phyloP scores from a whole-genome alignment of 2,113 vertebrate species.

The Paradisaea rubra region DNA sequence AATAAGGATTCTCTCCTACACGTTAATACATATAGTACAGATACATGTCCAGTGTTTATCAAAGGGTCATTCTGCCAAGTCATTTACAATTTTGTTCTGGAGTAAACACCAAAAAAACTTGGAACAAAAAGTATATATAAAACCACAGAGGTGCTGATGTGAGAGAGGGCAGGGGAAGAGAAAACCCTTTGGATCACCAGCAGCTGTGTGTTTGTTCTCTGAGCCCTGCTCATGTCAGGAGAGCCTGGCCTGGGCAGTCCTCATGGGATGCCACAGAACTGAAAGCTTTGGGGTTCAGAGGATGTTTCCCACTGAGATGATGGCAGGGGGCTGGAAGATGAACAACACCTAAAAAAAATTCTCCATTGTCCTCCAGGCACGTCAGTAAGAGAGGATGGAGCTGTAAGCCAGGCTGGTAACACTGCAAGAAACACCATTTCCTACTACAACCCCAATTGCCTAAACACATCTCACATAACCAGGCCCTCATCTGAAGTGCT shows the following conservation, averaged over 20 bases:
- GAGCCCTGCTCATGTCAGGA: background rate
- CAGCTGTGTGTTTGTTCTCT: background rate
- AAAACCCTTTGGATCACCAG: background rate
- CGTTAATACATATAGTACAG: slow-evolving; percentile 70
- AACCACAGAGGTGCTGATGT: slow-evolving; percentile 53
- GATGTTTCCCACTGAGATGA: background rate
- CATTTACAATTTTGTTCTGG: slow-evolving; percentile 48
- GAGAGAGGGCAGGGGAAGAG: background rate
- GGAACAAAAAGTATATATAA: slow-evolving; percentile 24
- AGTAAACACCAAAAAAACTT: slow-evolving; percentile 38
- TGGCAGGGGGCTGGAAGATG: background rate
- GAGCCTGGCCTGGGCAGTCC: background rate
- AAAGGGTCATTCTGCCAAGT: slow-evolving; percentile 58
- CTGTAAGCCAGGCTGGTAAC: background rate
- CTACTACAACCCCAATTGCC: background rate
- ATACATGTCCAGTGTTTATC: slow-evolving; percentile 65
- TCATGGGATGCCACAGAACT: background rate
- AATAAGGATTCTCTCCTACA: slow-evolving; percentile 73
- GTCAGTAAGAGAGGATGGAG: background rate
- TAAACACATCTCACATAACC: background rate
- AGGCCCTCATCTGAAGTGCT: background rate
- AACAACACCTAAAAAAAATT: background rate
- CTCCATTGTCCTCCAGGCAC: background rate
- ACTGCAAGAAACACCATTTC: background rate
- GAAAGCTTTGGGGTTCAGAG: background rate